A percentile compares a stretch with the other conserved stretches of the same genome.
These are phyloP conservation scores for Eidolon dupreanum DNA, from an alignment of 2,797 vertebrate genomes.

Conservation along the genomic window DNA sequence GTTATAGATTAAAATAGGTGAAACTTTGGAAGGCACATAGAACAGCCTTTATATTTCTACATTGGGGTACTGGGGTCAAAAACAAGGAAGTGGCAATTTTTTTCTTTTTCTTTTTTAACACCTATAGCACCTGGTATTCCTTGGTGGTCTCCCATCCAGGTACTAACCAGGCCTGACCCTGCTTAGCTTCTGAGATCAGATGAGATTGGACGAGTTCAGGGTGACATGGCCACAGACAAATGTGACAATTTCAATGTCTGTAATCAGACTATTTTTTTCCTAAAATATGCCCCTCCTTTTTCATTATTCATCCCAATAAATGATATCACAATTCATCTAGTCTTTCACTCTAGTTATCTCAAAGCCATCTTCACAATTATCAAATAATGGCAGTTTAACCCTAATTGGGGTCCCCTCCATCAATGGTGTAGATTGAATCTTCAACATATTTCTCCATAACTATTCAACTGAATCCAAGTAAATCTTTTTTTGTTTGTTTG, in stretches of 20 bases:
- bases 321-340: background rate
- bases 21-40: background rate
- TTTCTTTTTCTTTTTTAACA: no score
- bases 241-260: background rate
- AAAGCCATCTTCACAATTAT: background rate
- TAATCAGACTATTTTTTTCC: background rate
- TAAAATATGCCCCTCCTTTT: background rate
- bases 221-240: no score
- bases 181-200: no score
- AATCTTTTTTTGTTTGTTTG: no score
- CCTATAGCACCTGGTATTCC: no score
- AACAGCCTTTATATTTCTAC: background rate
- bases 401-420: background rate
- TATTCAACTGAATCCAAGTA: background rate
- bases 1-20: background rate
- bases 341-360: background rate
- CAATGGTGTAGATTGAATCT: background rate
- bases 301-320: background rate
- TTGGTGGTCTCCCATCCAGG: no score
- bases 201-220: no score
- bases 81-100: background rate
- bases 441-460: background rate
- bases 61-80: background rate
- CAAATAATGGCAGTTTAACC: background rate
- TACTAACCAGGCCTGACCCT: no score